Conservation (phyloP, 2,113 vertebrate genomes). For the Prunella himalayana region DNA sequence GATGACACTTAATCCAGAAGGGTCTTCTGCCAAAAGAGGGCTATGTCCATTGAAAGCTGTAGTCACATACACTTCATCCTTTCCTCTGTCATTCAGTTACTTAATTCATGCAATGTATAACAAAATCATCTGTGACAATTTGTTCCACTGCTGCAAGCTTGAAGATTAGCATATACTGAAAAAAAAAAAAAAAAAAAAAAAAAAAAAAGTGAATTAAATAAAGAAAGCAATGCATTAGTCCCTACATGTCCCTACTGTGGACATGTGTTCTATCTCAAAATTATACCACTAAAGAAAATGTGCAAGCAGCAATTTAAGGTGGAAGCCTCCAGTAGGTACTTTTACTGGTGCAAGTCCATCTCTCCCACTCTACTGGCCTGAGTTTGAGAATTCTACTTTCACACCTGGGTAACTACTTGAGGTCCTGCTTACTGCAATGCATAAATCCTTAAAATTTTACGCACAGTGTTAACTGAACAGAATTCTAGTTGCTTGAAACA, state of each 20-base stretch:
- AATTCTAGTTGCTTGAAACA: not conserved
- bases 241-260: not conserved
- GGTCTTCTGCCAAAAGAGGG: not conserved
- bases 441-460: not conserved
- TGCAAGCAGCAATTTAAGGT: not conserved
- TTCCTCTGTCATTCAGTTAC: not conserved
- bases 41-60: not conserved
- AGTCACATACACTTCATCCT: not conserved
- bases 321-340: not conserved
- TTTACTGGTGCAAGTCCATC: not conserved
- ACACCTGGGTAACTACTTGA: not conserved
- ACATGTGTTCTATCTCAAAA: not conserved
- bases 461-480: not conserved
- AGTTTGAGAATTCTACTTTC: not conserved
- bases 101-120: not conserved
- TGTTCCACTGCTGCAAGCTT: not conserved
- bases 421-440: not conserved
- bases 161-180: not conserved
- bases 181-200: not conserved
- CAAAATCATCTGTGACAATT: not conserved
- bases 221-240: not conserved
- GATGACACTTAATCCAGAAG: not conserved
- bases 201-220: not conserved
- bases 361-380: not conserved
- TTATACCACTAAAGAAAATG: not conserved